Percentiles rank a stretch among this genome's conserved stretches.
Evolutionary conservation across 2,888 invertebrate species (phyloP).

Genomic region (Phaedon cochleariae): DNA sequence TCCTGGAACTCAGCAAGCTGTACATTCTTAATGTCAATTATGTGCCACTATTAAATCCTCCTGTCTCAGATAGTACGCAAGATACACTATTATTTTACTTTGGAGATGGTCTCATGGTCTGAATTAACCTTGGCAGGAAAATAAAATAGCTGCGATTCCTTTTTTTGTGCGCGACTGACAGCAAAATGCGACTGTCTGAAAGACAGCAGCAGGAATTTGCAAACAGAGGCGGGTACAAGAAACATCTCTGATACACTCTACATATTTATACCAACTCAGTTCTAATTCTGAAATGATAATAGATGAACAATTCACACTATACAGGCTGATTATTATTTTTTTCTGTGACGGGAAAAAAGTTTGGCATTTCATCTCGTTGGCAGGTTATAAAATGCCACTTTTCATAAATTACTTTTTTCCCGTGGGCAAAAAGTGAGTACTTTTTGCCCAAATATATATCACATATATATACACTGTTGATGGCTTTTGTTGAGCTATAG

Average conservation of each 20-base stretch:
- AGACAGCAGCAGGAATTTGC: slow-evolving; percentile 58
- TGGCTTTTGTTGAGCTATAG: too few species aligned
- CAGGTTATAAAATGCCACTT: too few species aligned
- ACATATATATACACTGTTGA: too few species aligned
- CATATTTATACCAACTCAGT: too few species aligned
- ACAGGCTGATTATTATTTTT: too few species aligned
- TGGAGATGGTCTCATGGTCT: slow-evolving; percentile 56
- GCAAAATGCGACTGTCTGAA: slow-evolving; percentile 62
- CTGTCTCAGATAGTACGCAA: slow-evolving; percentile 56
- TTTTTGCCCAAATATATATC: too few species aligned
- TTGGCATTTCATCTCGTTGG: too few species aligned
- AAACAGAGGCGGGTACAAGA: slow-evolving; percentile 38
- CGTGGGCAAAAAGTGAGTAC: too few species aligned
- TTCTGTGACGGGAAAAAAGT: too few species aligned
- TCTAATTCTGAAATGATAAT: too few species aligned
- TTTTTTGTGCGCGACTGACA: slow-evolving; percentile 57
- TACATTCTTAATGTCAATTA: slow-evolving; percentile 51
- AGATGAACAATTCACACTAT: too few species aligned
- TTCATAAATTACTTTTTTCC: too few species aligned
- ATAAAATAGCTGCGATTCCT: slow-evolving; percentile 57
- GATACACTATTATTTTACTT: slow-evolving; percentile 61
- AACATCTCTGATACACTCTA: background rate
- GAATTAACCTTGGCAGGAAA: slow-evolving; percentile 63
- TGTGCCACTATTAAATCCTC: slow-evolving; percentile 59
- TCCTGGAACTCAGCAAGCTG: slow-evolving; percentile 40